Conservation (phyloP, 2,113 vertebrate species). For the Urocynchramus pylzowi region DNA sequence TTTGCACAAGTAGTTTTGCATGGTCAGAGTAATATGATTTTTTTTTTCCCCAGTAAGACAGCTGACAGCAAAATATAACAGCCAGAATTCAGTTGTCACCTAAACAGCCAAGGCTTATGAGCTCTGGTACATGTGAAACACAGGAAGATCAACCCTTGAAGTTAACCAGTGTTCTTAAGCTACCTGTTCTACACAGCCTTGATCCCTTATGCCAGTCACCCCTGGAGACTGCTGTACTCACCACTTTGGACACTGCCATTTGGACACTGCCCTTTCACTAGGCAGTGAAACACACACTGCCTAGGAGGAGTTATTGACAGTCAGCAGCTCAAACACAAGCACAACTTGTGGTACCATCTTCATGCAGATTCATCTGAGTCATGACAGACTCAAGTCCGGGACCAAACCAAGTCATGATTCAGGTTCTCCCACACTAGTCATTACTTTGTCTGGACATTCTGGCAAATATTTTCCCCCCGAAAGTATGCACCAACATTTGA, state of each 20-base stretch:
- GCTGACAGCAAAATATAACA: neutral
- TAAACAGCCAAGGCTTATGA: neutral
- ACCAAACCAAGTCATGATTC: neutral
- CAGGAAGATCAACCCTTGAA: neutral
- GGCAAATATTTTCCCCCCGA: accelerated
- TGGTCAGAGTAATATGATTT: neutral
- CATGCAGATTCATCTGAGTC: neutral
- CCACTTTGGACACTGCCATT: neutral
- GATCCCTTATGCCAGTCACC: neutral
- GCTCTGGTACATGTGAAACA: neutral
- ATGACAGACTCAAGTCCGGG: neutral
- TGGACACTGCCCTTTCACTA: neutral
- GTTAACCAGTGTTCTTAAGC: neutral
- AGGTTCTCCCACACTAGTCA: neutral
- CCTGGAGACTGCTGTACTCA: neutral
- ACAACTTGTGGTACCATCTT: neutral
- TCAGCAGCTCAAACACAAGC: neutral
- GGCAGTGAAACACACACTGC: neutral
- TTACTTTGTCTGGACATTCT: neutral
- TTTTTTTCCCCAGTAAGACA: neutral
- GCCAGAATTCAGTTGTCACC: neutral
- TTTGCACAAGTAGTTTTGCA: neutral
- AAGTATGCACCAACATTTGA: neutral
- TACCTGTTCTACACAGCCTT: neutral
- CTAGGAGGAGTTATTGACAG: neutral